A percentile compares a stretch with the other conserved stretches of the same genome.
Evolutionary conservation across 2,888 invertebrate species (phyloP).

Genomic region (Tetramorium bicarinatum): DNA sequence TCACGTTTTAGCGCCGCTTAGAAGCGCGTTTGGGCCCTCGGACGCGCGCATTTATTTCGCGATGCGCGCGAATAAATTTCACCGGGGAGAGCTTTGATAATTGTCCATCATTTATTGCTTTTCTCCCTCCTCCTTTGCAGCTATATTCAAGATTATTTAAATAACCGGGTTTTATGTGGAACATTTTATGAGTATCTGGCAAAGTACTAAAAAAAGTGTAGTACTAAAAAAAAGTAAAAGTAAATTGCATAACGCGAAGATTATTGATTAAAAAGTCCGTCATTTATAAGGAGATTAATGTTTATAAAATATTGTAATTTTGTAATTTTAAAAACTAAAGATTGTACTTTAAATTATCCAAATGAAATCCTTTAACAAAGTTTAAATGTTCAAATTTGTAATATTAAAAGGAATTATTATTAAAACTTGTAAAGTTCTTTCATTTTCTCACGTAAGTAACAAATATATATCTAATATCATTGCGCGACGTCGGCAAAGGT

Average conservation of each 20-base stretch:
- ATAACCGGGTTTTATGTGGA: background rate
- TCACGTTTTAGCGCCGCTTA: constrained; percentile 74
- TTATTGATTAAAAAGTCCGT: background rate
- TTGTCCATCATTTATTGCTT: constrained; percentile 26
- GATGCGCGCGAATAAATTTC: constrained; percentile 74
- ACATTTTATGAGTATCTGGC: background rate
- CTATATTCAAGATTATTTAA: background rate
- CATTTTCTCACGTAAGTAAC: background rate
- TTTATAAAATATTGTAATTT: background rate
- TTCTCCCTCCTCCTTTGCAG: too few relatives aligned
- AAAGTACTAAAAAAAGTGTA: too few relatives aligned
- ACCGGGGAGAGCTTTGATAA: constrained; percentile 62
- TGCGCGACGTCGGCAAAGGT: background rate
- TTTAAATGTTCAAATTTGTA: background rate
- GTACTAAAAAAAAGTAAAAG: too few relatives aligned
- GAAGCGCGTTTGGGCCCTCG: constrained; percentile 53
- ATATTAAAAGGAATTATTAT: background rate
- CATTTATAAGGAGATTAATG: background rate
- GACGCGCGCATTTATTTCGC: constrained; percentile 69
- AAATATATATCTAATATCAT: background rate
- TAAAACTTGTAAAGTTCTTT: background rate
- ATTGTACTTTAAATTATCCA: background rate
- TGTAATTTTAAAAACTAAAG: background rate
- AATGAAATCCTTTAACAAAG: background rate
- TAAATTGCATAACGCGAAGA: background rate